phyloP scores from a whole-genome alignment of 2,797 vertebrate genomes.

The Microcaecilia unicolor region DNA sequence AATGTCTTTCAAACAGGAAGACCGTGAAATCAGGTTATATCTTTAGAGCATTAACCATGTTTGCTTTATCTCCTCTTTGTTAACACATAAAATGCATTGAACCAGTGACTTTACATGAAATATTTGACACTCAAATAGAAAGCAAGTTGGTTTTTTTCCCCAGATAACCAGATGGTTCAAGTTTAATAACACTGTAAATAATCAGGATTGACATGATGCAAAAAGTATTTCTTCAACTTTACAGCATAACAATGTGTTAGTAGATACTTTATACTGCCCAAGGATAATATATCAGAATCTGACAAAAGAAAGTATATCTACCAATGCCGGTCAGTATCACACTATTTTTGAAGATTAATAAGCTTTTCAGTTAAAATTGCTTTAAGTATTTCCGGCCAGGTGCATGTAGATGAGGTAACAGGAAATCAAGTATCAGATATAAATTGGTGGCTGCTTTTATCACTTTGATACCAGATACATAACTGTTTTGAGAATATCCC shows the following conservation, averaged over 20 bases:
- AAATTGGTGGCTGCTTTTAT: conserved; percentile 6
- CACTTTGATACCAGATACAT: conserved; percentile 23
- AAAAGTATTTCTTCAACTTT: too few species aligned
- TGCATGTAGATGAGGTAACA: neutral
- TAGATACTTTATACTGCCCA: too few species aligned
- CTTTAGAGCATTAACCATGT: conserved; percentile 38
- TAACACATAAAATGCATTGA: conserved; percentile 28
- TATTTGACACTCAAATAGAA: neutral
- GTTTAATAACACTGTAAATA: too few species aligned
- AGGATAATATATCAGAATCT: too few species aligned
- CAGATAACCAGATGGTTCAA: conserved; percentile 1
- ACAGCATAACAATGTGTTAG: too few species aligned
- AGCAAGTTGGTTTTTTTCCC: too few species aligned
- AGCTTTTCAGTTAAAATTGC: too few species aligned
- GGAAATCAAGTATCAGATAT: neutral
- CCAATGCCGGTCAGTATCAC: too few species aligned
- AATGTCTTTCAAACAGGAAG: conserved; percentile 30
- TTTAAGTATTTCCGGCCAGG: neutral
- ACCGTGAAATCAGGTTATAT: conserved; percentile 35
- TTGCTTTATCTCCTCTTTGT: conserved; percentile 19
- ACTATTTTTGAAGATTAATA: too few species aligned
- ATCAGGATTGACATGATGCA: too few species aligned
- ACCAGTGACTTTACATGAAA: conserved; percentile 27
- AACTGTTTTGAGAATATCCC: conserved; percentile 50
- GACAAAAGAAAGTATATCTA: too few species aligned